These are phyloP conservation scores for Oenanthe melanoleuca DNA, from an alignment of 2,113 vertebrate genomes.

Conservation along the genomic window DNA sequence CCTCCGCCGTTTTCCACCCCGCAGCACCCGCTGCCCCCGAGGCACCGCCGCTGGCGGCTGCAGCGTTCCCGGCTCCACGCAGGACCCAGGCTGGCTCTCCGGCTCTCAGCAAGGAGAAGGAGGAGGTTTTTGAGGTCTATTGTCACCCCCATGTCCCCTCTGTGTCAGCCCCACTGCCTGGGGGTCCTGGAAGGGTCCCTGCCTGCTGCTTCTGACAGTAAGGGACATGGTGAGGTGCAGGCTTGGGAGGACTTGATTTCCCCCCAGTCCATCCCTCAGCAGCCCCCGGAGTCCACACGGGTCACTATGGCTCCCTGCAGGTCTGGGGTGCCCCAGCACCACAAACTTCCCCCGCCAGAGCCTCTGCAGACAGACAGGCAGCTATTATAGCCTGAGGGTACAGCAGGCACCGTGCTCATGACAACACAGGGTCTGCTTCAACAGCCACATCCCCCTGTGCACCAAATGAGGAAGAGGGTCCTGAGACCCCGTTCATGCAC, in stretches of 20 bases:
- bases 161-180: background rate
- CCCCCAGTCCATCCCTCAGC: background rate
- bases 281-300: background rate
- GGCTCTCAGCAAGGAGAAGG: fast-evolving
- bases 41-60: background rate
- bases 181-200: background rate
- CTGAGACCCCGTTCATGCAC: background rate
- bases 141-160: fast-evolving
- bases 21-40: background rate
- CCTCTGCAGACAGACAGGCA: background rate
- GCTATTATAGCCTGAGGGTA: background rate
- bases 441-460: background rate
- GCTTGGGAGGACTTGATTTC: background rate
- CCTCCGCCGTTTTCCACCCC: background rate
- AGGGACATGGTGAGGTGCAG: fast-evolving
- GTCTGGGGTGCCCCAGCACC: background rate
- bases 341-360: background rate
- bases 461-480: background rate
- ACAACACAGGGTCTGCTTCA: background rate
- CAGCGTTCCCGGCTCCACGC: background rate
- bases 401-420: background rate
- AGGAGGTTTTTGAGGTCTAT: background rate
- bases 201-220: background rate
- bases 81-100: background rate
- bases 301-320: background rate